These are phyloP conservation scores for Oophaga sylvatica DNA, from an alignment of 2,797 vertebrate species.

Conservation along the genomic window DNA sequence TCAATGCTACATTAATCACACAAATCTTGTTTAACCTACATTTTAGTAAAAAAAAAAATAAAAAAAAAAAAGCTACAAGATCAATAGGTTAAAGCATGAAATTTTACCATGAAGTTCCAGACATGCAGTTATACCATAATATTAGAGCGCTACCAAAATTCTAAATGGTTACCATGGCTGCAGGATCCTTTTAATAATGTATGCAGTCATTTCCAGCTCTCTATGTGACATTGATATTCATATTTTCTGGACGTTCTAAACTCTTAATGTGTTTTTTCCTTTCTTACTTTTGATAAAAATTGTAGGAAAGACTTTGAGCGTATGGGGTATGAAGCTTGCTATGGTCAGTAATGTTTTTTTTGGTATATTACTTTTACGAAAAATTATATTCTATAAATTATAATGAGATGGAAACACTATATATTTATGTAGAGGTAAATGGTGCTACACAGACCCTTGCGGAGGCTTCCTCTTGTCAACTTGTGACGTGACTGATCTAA, in stretches of 20 bases:
- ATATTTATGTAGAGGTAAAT: too few species aligned
- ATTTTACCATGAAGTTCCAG: background rate
- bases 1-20: constrained; percentile 11
- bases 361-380: too few species aligned
- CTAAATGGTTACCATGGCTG: background rate
- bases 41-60: background rate
- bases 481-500: too few species aligned
- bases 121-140: background rate
- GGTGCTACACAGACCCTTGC: too few species aligned
- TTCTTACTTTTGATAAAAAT: too few species aligned
- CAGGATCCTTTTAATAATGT: background rate
- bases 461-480: too few species aligned
- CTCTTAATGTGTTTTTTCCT: too few species aligned
- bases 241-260: background rate
- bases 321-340: too few species aligned
- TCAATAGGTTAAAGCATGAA: background rate
- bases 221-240: background rate
- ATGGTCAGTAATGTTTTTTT: too few species aligned
- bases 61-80: background rate
- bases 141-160: background rate
- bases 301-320: too few species aligned
- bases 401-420: too few species aligned
- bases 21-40: background rate
- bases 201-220: background rate
- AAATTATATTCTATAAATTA: too few species aligned